phyloP scores from a whole-genome alignment of 2,888 invertebrate genomes.

The Physocephala rufipes region DNA sequence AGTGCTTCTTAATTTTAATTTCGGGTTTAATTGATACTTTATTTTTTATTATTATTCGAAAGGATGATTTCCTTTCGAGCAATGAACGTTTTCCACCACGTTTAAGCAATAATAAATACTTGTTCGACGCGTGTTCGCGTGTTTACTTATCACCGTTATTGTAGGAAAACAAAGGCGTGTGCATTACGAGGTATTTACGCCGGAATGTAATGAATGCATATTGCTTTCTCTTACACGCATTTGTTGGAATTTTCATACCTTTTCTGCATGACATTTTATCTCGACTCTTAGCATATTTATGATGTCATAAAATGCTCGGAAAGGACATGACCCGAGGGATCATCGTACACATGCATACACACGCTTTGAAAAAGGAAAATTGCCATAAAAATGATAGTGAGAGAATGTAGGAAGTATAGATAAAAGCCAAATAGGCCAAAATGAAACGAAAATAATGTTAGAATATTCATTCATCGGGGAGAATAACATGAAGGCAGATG shows the following conservation, averaged over 20 bases:
- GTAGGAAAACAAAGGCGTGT: not conserved
- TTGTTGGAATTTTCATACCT: slow-evolving; percentile 1
- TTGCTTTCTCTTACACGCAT: not conserved
- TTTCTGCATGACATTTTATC: not conserved
- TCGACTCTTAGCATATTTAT: not conserved
- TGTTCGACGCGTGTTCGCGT: slow-evolving; percentile 29
- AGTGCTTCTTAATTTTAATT: no score
- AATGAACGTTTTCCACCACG: not conserved
- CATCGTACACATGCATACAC: not conserved
- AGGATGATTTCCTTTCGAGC: no score
- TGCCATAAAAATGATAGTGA: not conserved
- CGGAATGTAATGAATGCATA: not conserved
- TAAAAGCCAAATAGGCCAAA: no score
- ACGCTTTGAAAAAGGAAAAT: not conserved
- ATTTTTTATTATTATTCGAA: no score
- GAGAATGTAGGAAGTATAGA: no score
- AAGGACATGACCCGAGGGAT: slow-evolving; percentile 2
- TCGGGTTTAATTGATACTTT: no score
- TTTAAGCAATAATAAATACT: slow-evolving; percentile 17
- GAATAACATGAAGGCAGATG: no score
- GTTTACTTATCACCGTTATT: not conserved
- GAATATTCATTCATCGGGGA: no score
- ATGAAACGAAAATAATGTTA: no score
- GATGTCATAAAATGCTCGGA: not conserved
- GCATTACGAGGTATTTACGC: not conserved